Conservation (phyloP, 2,113 vertebrate genomes). For the Loxodonta africana region DNA sequence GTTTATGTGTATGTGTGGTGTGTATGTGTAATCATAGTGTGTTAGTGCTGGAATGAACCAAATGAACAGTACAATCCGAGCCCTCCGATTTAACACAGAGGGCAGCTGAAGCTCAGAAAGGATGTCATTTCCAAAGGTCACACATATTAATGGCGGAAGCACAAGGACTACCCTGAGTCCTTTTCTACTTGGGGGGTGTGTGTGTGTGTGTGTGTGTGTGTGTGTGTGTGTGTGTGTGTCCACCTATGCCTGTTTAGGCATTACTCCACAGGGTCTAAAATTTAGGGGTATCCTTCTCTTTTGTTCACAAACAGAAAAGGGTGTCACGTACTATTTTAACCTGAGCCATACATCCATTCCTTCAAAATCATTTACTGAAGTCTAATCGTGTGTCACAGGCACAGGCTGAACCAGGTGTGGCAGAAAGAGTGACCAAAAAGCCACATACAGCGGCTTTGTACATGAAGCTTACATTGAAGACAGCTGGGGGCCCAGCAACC, state of each 20-base stretch:
- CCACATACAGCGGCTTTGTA: neutral
- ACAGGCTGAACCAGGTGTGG: neutral
- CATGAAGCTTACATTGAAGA: neutral
- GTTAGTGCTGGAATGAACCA: neutral
- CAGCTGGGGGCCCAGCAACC: neutral
- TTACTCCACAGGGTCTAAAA: neutral
- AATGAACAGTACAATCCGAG: neutral
- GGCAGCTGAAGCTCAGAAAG: neutral
- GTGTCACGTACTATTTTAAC: neutral
- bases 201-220: too few relatives aligned
- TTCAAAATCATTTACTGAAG: neutral
- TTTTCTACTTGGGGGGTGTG: neutral
- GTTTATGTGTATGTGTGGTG: neutral
- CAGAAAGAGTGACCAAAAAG: neutral
- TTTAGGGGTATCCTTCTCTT: neutral
- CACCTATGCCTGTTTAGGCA: neutral
- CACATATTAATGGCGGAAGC: neutral
- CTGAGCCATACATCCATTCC: neutral
- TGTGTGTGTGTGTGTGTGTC: too few relatives aligned
- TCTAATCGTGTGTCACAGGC: too few relatives aligned
- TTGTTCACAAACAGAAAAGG: neutral
- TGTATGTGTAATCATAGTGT: neutral
- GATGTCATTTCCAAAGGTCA: neutral
- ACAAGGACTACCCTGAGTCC: neutral
- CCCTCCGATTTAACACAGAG: too few relatives aligned